A percentile compares a stretch with the other conserved stretches of the same genome.
These are phyloP conservation scores for Eueides isabella DNA, from an alignment of 1,140 invertebrate species.

Conservation along the genomic window DNA sequence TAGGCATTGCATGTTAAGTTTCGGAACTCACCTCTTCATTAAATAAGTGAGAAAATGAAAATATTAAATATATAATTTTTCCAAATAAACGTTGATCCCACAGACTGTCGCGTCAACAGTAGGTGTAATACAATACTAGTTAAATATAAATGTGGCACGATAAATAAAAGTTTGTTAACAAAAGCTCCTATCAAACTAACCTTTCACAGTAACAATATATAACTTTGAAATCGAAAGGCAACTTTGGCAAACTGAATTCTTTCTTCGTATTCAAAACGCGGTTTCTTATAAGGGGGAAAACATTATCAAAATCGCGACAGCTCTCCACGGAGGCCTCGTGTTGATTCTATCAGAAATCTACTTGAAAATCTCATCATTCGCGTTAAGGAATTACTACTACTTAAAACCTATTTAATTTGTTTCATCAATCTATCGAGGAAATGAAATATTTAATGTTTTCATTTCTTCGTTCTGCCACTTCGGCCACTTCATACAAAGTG, in stretches of 20 bases:
- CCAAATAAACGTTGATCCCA: too few species aligned
- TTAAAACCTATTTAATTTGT: too few species aligned
- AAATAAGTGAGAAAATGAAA: too few species aligned
- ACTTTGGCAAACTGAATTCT: constrained; percentile 76
- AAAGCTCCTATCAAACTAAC: constrained; percentile 54
- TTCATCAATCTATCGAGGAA: too few species aligned
- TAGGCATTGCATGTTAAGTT: too few species aligned
- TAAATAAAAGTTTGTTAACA: constrained; percentile 51
- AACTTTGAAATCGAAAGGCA: constrained; percentile 64
- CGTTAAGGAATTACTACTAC: constrained; percentile 31
- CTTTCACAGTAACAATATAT: constrained; percentile 74
- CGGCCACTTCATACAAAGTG: too few species aligned
- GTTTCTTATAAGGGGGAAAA: constrained; percentile 66
- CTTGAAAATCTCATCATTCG: constrained; percentile 54
- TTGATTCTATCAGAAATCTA: constrained; percentile 79
- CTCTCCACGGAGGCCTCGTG: constrained; percentile 64
- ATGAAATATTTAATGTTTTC: too few species aligned
- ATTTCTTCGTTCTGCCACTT: too few species aligned
- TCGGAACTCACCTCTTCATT: too few species aligned
- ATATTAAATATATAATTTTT: too few species aligned
- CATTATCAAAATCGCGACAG: constrained; percentile 75
- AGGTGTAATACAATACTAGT: background rate
- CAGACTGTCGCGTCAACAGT: too few species aligned
- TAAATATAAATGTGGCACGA: constrained; percentile 27
- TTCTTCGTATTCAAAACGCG: constrained; percentile 68